Base-by-base conservation (phyloP, 1,140 invertebrate genomes). In the Colletes gigas region DNA sequence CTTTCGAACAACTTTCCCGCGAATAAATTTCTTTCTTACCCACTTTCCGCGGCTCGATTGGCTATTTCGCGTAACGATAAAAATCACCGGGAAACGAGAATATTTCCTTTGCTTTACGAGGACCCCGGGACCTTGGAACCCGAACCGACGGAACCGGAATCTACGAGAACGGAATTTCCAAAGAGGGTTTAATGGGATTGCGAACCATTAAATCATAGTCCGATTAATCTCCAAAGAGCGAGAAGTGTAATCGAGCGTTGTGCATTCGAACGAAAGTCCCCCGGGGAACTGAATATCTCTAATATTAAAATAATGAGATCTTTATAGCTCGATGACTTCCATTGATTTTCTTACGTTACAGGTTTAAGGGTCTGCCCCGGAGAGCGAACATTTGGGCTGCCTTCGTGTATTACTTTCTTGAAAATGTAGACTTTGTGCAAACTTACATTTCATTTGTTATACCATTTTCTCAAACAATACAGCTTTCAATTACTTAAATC, bases 191-290 rank as follows among this genome's bases (percentile, higher is more conserved):
- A 67, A 75, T 54, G 9, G 63, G 62, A 80, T 75, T 41, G 65
- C n/a, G 62, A 54, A 44, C 44, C 78, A 68, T 80, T 74, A 75
- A 80, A 80, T 80, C 78, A 67, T 67, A 52, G 63, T 60, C 65
- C 44, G 75, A 81, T 75, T 81, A 81, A 80, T 80, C 78, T 74
- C 44, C 41, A 17, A 60, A 68, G 78, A 79, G 72, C 55, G 72
- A 60, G 71, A 68, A 80, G 19, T 50, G 71, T 75, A 75, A 80
- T 80, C 71, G 54, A 59, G 71, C 62, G 54, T 47, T 41, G 54
- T 19, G 62, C 41, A 67, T 67, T 66, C 41, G 62, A 75, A 60
- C 63, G 71, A 66, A 67, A 59, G 41, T 60, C 71, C 10, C 62
- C 12, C 30, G 62, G 19, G 30, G 41, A 50, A 2, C 19, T 68